Conservation (phyloP, 2,888 invertebrate species). For the Digitonthophagus gazella region DNA sequence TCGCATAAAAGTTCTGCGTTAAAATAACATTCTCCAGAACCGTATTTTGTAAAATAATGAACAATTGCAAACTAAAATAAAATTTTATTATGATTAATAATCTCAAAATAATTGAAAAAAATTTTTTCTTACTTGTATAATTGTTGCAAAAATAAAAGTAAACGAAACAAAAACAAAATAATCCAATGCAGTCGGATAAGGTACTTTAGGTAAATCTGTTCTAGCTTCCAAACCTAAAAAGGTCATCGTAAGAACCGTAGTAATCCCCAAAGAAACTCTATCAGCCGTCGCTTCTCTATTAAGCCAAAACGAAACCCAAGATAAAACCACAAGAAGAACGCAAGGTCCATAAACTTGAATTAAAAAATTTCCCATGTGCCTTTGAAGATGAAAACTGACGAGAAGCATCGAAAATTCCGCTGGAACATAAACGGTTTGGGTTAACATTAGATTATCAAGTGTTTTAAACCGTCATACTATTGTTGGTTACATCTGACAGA, state of each 20-base stretch:
- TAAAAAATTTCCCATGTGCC: slow-evolving; percentile 84
- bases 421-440: slow-evolving; percentile 42
- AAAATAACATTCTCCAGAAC: slow-evolving; percentile 76
- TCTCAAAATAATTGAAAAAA: too few species aligned
- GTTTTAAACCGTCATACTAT: slow-evolving; percentile 31
- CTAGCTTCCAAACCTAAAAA: slow-evolving; percentile 77
- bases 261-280: slow-evolving; percentile 77
- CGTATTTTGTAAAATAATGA: slow-evolving; percentile 82
- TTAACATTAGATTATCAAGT: slow-evolving; percentile 20
- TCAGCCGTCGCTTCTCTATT: slow-evolving; percentile 84
- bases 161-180: slow-evolving; percentile 81
- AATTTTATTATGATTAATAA: slow-evolving; percentile 10
- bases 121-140: slow-evolving; percentile 70
- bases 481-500: slow-evolving; percentile 40
- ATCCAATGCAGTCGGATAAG: slow-evolving; percentile 83
- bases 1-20: slow-evolving; percentile 63
- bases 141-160: slow-evolving; percentile 76
- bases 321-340: slow-evolving; percentile 76
- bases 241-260: slow-evolving; percentile 82
- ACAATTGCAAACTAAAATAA: slow-evolving; percentile 70
- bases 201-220: slow-evolving; percentile 79
- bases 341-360: slow-evolving; percentile 86
- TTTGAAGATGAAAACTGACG: slow-evolving; percentile 73
- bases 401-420: slow-evolving; percentile 70
- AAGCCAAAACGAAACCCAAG: slow-evolving; percentile 86